phyloP scores from a whole-genome alignment of 1,140 invertebrate genomes.

The Saccostrea echinata region DNA sequence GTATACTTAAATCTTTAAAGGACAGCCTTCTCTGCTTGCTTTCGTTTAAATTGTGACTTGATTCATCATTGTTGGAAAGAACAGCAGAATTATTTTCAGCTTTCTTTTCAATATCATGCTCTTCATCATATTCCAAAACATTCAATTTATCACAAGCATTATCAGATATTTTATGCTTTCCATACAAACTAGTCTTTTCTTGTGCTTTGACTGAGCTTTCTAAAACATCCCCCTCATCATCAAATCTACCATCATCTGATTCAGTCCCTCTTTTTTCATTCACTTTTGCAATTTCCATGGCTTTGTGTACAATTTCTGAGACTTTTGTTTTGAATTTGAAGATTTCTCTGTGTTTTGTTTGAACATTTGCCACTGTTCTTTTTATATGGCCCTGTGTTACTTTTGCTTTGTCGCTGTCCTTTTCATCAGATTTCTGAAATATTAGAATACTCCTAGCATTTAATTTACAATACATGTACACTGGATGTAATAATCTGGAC shows the following conservation, averaged over 20 bases:
- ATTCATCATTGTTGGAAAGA: neutral
- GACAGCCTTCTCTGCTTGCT: constrained; percentile 17
- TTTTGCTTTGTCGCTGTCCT: neutral
- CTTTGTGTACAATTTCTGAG: constrained; percentile 8
- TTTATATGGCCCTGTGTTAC: neutral
- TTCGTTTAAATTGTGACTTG: neutral
- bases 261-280: neutral
- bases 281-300: neutral
- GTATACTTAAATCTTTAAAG: neutral
- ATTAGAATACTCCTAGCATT: neutral
- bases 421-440: constrained; percentile 2
- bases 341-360: constrained; percentile 4
- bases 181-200: neutral
- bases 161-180: neutral
- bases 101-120: neutral
- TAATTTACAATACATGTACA: neutral
- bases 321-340: constrained; percentile 15
- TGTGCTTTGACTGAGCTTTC: neutral
- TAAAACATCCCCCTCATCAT: neutral
- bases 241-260: neutral
- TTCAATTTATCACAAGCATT: neutral
- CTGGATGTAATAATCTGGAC: neutral
- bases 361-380: neutral
- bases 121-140: neutral
- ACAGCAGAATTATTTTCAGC: neutral